Evolutionary conservation across 35 echinoderm and acorn worm genomes (phyloP).

Genomic region (Hemicentrotus pulcherrimus): DNA sequence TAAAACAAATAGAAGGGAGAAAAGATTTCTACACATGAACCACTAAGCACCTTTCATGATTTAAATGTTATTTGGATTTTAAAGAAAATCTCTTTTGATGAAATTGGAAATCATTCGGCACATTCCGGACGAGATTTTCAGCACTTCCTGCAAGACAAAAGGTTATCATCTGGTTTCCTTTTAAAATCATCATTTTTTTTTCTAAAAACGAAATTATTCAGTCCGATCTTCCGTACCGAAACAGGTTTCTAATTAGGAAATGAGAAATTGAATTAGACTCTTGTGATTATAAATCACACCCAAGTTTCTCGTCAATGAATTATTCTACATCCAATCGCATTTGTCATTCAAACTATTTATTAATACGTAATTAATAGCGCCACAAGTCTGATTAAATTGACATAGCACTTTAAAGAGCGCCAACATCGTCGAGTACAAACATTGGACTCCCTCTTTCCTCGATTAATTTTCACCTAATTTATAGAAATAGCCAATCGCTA

Average conservation of each 20-base stretch:
- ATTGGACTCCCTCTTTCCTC: neutral
- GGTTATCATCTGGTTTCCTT: no score
- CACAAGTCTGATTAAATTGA: slow-evolving; percentile 47
- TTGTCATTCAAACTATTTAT: slow-evolving; percentile 30
- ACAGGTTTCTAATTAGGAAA: slow-evolving; percentile 2
- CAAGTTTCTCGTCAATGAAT: neutral
- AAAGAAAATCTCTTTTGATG: no score
- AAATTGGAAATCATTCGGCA: no score
- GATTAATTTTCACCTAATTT: slow-evolving; percentile 34
- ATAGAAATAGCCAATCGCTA: slow-evolving; percentile 70
- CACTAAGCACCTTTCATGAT: no score
- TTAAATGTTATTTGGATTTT: no score
- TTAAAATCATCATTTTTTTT: no score
- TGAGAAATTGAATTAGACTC: neutral
- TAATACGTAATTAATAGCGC: slow-evolving; percentile 48
- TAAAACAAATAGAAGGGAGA: no score
- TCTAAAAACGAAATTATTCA: neutral
- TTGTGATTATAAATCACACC: slow-evolving; percentile 29
- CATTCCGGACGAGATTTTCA: no score
- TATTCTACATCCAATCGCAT: neutral
- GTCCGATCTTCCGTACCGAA: neutral
- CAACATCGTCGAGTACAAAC: slow-evolving; percentile 4
- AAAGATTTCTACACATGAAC: no score
- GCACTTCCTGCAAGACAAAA: no score
- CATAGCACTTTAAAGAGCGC: slow-evolving; percentile 21